A percentile compares a stretch with the other conserved stretches of the same genome.
Conservation (phyloP, 2,888 invertebrate genomes). For the Acrobasis repandana region DNA sequence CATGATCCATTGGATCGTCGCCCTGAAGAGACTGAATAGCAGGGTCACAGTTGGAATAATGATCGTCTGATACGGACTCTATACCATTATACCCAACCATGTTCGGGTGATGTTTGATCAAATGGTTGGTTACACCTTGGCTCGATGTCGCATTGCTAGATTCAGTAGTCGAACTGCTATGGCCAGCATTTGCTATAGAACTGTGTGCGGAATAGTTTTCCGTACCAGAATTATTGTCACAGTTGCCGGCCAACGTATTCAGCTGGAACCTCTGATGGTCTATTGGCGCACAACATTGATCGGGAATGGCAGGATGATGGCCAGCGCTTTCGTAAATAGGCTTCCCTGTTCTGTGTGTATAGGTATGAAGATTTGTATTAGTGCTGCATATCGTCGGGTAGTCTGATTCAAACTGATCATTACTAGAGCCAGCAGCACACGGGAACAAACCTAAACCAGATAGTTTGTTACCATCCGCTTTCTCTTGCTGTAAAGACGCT, state of each 20-base stretch:
- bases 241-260: conserved; percentile 80
- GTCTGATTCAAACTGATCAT: conserved; percentile 91
- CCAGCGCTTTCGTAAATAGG: conserved; percentile 87
- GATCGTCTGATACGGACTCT: conserved; percentile 77
- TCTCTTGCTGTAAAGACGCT: conserved; percentile 87
- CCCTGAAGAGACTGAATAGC: conserved; percentile 77
- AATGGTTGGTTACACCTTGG: conserved; percentile 77
- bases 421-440: conserved; percentile 92
- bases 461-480: conserved; percentile 85
- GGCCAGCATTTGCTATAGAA: conserved; percentile 80
- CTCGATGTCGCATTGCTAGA: conserved; percentile 79
- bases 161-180: conserved; percentile 75
- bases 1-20: conserved; percentile 77
- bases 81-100: conserved; percentile 74
- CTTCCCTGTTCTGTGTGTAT: conserved; percentile 89
- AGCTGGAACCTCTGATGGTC: conserved; percentile 78
- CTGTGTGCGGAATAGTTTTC: conserved; percentile 85
- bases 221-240: conserved; percentile 84
- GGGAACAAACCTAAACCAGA: conserved; percentile 91
- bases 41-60: conserved; percentile 80
- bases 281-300: conserved; percentile 72
- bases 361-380: conserved; percentile 92
- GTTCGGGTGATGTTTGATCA: conserved; percentile 77
- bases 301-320: conserved; percentile 67
- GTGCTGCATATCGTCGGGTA: conserved; percentile 94